phyloP scores from a whole-genome alignment of 1,140 invertebrate species.

The Ruditapes philippinarum region DNA sequence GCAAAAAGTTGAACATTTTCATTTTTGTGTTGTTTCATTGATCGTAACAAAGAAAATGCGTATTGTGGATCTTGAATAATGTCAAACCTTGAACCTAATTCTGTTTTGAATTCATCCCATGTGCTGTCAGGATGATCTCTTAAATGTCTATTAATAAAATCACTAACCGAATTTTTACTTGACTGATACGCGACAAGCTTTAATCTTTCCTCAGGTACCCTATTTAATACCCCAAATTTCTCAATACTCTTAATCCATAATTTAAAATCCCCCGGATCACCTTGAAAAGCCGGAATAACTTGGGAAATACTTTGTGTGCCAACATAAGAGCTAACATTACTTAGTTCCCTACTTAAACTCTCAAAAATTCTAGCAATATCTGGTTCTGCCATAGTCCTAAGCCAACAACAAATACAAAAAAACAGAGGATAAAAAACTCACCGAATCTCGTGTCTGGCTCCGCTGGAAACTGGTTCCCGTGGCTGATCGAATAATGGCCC shows the following conservation, averaged over 20 bases:
- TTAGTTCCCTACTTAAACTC: neutral
- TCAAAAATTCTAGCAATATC: neutral
- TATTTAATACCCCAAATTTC: neutral
- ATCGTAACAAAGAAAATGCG: neutral
- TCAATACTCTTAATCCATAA: neutral
- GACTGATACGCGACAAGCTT: neutral
- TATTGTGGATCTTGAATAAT: slow-evolving; percentile 16
- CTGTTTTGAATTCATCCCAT: neutral
- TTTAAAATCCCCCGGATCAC: neutral
- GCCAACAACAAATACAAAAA: neutral
- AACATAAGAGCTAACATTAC: neutral
- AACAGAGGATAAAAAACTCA: no score
- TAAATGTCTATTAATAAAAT: neutral
- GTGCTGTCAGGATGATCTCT: neutral
- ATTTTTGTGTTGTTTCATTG: neutral
- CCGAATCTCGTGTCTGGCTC: no score
- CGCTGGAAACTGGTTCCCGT: no score
- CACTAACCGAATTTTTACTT: neutral
- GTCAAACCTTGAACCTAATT: slow-evolving; percentile 11
- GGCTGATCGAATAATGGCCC: no score
- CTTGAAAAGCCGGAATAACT: neutral
- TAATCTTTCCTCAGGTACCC: no score
- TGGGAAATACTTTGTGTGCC: neutral
- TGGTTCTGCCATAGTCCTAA: neutral
- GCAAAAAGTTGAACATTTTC: neutral